Evolutionary conservation across 2,888 invertebrate species (phyloP), one percentile per base, ranked within the genome.

Genomic region (Catonia carolina): DNA sequence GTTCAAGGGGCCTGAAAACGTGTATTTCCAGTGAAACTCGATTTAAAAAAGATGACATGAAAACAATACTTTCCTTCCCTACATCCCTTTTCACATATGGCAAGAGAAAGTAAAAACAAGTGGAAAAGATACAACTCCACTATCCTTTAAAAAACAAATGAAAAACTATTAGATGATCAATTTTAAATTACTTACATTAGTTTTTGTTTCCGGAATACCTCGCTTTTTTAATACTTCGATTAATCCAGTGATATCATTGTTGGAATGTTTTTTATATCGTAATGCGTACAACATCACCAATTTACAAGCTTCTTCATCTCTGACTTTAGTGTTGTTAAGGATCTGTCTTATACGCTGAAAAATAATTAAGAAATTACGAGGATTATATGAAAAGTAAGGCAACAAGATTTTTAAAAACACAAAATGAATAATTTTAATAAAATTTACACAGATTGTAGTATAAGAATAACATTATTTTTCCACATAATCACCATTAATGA

Each of bases 241-340:
- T 14, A 98, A 79, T 0, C 85, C 81, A 0, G 81, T 78, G 18
- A 92, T 82, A 66, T 89, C 89, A 72, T 91, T 92, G 72, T 83
- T 89, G 52, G 86, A 82, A 72, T 94, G 88, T 63, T 87, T 86
- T 74, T 96, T 94, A 73, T 97, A 99, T 27, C 93, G 84, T 17
- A 99, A 76, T 0, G 92, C 91, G 75, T 99, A 99, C 23, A 99
- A 73, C 73, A 94, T 85, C 0, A 97, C 94, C 54, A 99, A 77
- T 64, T 92, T 84, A 0, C 86, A 79, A 1, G 90, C 88, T 76
- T 99, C 97, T 53, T 82, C 75, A 63, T 88, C 81, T 10, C 85
- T 78, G 10, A 82, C 75, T 56, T 84, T 79, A 33, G 86, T 85
- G 70, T 85, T 84, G 0, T 78, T 74, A n/a, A 98, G 73, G 7